These are phyloP conservation scores for Platyura marginata DNA, from an alignment of 1,140 invertebrate genomes.

Conservation along the genomic window DNA sequence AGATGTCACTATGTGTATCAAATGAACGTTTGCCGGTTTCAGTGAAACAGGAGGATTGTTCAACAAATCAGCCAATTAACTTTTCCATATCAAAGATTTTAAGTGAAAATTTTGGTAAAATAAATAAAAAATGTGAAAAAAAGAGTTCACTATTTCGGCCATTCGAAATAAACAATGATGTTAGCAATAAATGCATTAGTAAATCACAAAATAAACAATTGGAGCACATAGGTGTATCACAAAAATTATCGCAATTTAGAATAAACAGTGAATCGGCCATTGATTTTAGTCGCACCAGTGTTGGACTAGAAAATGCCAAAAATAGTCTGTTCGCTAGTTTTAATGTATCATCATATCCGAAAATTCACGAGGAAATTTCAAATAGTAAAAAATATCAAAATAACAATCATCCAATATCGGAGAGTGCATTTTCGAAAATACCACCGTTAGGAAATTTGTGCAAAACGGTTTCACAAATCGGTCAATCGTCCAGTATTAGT, in stretches of 20 bases:
- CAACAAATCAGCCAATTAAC: conserved; percentile 15
- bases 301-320: no score
- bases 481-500: conserved; percentile 14
- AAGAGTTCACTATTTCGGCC: conserved; percentile 11
- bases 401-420: conserved; percentile 5
- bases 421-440: conserved; percentile 7
- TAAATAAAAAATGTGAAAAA: conserved; percentile 6
- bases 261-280: neutral
- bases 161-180: conserved; percentile 16
- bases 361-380: conserved; percentile 22
- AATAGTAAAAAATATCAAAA: conserved; percentile 17
- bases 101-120: conserved; percentile 19
- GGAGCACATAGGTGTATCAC: no score
- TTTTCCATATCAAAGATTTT: conserved; percentile 24
- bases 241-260: neutral
- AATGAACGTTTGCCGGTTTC: neutral
- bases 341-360: conserved; percentile 10
- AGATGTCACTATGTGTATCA: neutral
- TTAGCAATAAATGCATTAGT: no score
- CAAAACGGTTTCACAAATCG: conserved; percentile 40
- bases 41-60: neutral
- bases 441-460: conserved; percentile 35
- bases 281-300: neutral
- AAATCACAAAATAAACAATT: no score
- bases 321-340: neutral